Conservation (phyloP, 2,888 invertebrate species). For the Luperina nickerlii region DNA sequence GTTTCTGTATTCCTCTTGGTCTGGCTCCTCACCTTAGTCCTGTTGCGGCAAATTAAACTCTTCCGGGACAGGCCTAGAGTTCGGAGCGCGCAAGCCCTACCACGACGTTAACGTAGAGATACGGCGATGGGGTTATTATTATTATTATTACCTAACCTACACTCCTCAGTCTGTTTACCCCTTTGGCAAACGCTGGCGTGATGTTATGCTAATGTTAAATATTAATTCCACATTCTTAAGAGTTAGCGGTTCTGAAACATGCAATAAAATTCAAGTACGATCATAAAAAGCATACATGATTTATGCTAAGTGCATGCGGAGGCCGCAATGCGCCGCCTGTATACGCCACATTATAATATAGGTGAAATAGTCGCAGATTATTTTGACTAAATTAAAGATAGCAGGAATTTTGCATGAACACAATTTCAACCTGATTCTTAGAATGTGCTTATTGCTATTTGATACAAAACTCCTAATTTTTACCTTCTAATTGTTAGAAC, state of each 20-base stretch:
- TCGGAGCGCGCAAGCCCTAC: too few species aligned
- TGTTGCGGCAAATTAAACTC: too few species aligned
- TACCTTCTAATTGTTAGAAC: neutral
- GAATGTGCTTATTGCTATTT: too few species aligned
- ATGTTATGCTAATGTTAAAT: conserved; percentile 1
- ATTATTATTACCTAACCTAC: too few species aligned
- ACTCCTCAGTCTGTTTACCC: neutral
- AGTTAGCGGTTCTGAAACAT: conserved; percentile 13
- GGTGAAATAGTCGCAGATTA: neutral
- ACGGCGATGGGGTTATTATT: too few species aligned
- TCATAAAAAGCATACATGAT: conserved; percentile 31
- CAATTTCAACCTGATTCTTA: neutral
- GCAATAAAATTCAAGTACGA: conserved; percentile 16
- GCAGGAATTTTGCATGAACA: neutral
- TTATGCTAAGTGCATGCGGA: conserved; percentile 45
- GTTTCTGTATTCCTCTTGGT: too few species aligned
- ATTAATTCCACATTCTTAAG: conserved; percentile 2
- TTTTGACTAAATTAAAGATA: too few species aligned
- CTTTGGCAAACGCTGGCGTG: neutral
- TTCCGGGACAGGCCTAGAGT: too few species aligned
- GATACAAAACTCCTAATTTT: too few species aligned
- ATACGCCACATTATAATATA: conserved; percentile 5
- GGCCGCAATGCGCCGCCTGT: conserved; percentile 36
- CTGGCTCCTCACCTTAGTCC: too few species aligned
- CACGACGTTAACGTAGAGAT: too few species aligned